Base-by-base conservation (phyloP, 2,113 vertebrate species). In the Ptychochromis oligacanthus region DNA sequence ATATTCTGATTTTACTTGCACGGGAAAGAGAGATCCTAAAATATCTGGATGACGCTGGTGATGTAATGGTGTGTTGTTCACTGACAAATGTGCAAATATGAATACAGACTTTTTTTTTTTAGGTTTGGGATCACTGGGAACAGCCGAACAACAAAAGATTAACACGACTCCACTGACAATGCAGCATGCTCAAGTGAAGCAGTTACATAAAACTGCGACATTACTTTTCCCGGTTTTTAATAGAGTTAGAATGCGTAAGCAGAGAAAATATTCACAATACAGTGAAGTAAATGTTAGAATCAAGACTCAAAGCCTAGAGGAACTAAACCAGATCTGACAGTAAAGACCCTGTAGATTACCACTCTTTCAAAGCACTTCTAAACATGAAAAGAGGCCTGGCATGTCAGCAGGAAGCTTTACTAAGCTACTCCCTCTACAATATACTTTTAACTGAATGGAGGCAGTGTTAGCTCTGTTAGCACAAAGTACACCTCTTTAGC, bases 401-500 rank as follows among this genome's bases (percentile, higher is more conserved):
- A 76, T 79, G 59, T 80, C 55, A 86, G 67, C 36, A 24, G 43
- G 75, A 70, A 31, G 62, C 58, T 74, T 78, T 43, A 31, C 62
- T 38, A 67, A 87, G 82, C 72, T 67, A 56, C 78, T 80, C 56
- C 7, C 77, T 77, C 65, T 54, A 74, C 82, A 82, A 72, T 82
- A 56, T 38, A 83, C 70, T 88, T 79, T 82, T 58, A 81, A 83
- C 40, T 92, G 84, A 88, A 92, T 87, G 82, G 84, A 83, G 79
- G 78, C 80, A 83, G 82, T 87, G 82, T 92, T 82, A 86, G 82
- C 74, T 59, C 72, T 34, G 26, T 60, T 54, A 59, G 84, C 59
- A 87, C 79, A 88, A 84, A 92, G 82, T 90, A 67, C 82, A 67
- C 81, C 87, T 92, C 75, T 81, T 92, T 86, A 92, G 87, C 84